Evolutionary conservation across 1,140 invertebrate genomes (phyloP).

Genomic region (Tetramorium simillimum): DNA sequence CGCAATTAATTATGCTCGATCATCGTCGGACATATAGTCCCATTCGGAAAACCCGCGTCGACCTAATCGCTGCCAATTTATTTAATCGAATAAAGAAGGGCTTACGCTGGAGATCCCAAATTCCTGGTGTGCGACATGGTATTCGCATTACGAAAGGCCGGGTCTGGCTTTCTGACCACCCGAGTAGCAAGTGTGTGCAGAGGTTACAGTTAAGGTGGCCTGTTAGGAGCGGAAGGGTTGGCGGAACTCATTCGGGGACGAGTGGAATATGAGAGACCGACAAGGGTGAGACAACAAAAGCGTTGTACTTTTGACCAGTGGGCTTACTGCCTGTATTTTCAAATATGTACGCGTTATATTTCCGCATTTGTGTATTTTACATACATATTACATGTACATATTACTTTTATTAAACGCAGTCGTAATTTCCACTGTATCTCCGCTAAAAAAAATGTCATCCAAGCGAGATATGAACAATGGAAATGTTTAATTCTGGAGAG

Average conservation of each 20-base stretch:
- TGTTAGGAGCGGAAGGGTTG: slow-evolving; percentile 63
- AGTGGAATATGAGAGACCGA: slow-evolving; percentile 63
- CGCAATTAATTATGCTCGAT: slow-evolving; percentile 65
- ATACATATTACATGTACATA: slow-evolving; percentile 23
- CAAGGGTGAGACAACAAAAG: slow-evolving; percentile 45
- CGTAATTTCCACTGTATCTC: not conserved
- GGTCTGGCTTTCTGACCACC: slow-evolving; percentile 54
- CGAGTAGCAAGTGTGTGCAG: slow-evolving; percentile 57
- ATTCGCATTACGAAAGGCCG: slow-evolving; percentile 78
- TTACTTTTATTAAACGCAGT: not conserved
- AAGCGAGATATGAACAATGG: not conserved
- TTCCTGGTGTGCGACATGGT: slow-evolving; percentile 75
- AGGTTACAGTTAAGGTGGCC: slow-evolving; percentile 68
- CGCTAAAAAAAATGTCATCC: not conserved
- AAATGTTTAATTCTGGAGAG: not conserved
- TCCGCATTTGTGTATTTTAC: slow-evolving; percentile 36
- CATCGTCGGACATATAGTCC: slow-evolving; percentile 58
- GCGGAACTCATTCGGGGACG: slow-evolving; percentile 57
- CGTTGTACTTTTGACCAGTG: slow-evolving; percentile 21
- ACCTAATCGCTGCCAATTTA: slow-evolving; percentile 79
- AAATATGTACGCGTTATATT: slow-evolving; percentile 34
- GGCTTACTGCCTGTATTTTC: not conserved
- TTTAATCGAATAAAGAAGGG: slow-evolving; percentile 78
- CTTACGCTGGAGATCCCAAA: slow-evolving; percentile 63
- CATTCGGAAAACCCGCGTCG: slow-evolving; percentile 58